These are phyloP conservation scores for Drosophila lacertosa DNA, from an alignment of 1,140 invertebrate genomes.

Conservation along the genomic window DNA sequence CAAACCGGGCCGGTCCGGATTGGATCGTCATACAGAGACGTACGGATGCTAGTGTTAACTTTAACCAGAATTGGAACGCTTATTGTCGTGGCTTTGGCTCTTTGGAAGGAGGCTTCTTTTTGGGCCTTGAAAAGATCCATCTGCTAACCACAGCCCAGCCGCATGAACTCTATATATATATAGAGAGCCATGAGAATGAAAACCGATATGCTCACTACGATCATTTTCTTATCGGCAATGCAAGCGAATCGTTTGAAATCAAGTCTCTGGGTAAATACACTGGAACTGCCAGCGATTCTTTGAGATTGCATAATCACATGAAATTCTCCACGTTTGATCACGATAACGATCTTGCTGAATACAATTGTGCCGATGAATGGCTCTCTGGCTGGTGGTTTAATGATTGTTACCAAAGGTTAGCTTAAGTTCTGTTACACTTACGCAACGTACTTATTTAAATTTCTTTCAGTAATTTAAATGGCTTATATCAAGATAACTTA, in stretches of 20 bases:
- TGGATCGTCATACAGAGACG: constrained; percentile 28
- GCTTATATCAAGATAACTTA: constrained; percentile 2
- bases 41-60: background rate
- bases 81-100: constrained; percentile 22
- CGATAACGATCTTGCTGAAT: background rate
- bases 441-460: background rate
- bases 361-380: constrained; percentile 3
- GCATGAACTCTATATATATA: constrained; percentile 11
- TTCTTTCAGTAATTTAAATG: constrained; percentile 20
- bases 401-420: background rate
- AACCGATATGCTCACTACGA: background rate
- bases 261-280: background rate
- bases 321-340: constrained; percentile 8
- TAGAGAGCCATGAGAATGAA: background rate
- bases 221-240: constrained; percentile 2
- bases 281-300: constrained; percentile 7
- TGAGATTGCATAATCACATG: background rate
- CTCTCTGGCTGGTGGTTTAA: constrained; percentile 22
- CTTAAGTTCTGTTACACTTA: too few species aligned
- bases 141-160: background rate
- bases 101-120: constrained; percentile 1
- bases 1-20: background rate
- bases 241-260: background rate
- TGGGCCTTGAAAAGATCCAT: constrained; percentile 20
- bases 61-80: constrained; percentile 1